A percentile compares a stretch with the other conserved stretches of the same genome.
Evolutionary conservation across 2,888 invertebrate species (phyloP).

Genomic region (Microctonus aethiopoides): DNA sequence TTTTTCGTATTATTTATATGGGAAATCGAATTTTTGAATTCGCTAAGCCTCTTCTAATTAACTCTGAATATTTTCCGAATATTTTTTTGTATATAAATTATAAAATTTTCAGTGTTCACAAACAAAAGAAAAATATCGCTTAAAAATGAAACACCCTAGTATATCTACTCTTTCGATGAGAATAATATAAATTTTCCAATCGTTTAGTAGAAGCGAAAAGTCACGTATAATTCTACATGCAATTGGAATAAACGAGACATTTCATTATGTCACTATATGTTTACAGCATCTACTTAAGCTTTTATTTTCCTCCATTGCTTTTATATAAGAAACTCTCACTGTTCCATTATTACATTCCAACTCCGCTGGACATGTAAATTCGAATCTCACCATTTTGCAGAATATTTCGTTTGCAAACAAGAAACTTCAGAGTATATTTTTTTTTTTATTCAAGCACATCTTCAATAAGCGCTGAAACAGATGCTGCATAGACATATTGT

Average conservation of each 20-base stretch:
- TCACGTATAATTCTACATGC: neutral
- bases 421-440: neutral
- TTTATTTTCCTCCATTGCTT: slow-evolving; percentile 14
- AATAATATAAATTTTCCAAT: slow-evolving; percentile 28
- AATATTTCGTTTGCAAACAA: slow-evolving; percentile 13
- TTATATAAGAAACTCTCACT: slow-evolving; percentile 24
- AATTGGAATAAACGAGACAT: slow-evolving; percentile 31
- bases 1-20: too few relatives aligned
- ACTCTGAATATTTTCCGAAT: too few relatives aligned
- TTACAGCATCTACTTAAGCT: neutral
- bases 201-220: slow-evolving; percentile 7
- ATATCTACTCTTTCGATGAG: neutral
- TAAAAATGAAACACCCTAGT: too few relatives aligned
- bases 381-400: slow-evolving; percentile 15
- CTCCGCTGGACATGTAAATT: slow-evolving; percentile 27
- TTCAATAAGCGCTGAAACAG: slow-evolving; percentile 15
- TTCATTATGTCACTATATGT: slow-evolving; percentile 25
- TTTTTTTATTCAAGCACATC: neutral
- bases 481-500: neutral
- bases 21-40: too few relatives aligned
- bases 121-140: too few relatives aligned
- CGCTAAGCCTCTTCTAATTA: too few relatives aligned
- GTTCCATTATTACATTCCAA: slow-evolving; percentile 39
- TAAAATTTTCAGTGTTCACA: too few relatives aligned
- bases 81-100: too few relatives aligned